phyloP scores from a whole-genome alignment of 2,888 invertebrate species.

The Ornithoptera priamus region DNA sequence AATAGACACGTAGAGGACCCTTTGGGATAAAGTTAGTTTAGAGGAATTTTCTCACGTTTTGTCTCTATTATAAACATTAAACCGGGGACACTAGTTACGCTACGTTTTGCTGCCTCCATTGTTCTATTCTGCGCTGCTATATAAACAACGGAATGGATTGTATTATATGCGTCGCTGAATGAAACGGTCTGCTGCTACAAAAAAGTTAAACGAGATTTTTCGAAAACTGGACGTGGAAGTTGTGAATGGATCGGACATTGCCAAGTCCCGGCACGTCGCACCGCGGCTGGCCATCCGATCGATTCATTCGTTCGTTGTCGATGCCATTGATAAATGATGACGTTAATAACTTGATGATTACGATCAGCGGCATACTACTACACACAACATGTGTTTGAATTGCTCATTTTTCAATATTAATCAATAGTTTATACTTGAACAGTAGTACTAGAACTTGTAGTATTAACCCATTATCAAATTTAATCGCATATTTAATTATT shows the following conservation, averaged over 20 bases:
- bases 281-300: constrained; percentile 51
- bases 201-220: constrained; percentile 26
- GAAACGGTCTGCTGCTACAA: constrained; percentile 45
- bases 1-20: constrained; percentile 60
- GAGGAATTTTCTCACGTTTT: constrained; percentile 75
- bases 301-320: constrained; percentile 49
- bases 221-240: constrained; percentile 34
- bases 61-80: constrained; percentile 67
- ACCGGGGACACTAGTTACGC: constrained; percentile 64
- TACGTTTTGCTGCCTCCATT: constrained; percentile 66
- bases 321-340: constrained; percentile 38
- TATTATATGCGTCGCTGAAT: constrained; percentile 46
- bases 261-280: constrained; percentile 60
- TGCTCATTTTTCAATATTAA: not conserved
- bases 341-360: constrained; percentile 10
- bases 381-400: not conserved
- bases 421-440: too few relatives aligned
- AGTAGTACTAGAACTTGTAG: too few relatives aligned
- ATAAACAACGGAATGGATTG: constrained; percentile 59
- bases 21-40: constrained; percentile 60
- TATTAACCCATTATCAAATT: too few relatives aligned
- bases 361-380: constrained; percentile 1
- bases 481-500: too few relatives aligned
- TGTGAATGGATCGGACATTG: constrained; percentile 56
- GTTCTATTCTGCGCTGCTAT: constrained; percentile 67